Evolutionary conservation across 2,113 vertebrate species (phyloP), one percentile per base, ranked within the genome.

Genomic region (Siniperca chuatsi): DNA sequence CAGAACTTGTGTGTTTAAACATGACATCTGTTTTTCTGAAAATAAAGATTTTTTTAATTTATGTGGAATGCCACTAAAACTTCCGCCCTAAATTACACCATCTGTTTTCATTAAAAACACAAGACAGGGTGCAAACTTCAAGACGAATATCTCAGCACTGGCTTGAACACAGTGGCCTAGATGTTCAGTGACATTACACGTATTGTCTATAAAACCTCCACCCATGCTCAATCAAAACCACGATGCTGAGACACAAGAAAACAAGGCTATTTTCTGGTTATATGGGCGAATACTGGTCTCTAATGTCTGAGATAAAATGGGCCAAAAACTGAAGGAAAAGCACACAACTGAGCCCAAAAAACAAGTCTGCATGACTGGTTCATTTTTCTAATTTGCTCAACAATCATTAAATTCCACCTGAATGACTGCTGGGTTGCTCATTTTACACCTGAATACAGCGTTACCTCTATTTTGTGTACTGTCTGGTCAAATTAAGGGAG

Each of bases 351-450:
- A 42, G 3, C 29, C 46, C 21, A 62, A 33, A 66, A 48, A 35
- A 65, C 33, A 18, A 60, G 54, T 66, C 52, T 79, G 80, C 87
- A 78, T 79, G 84, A 79, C 75, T 87, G 70, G 42, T 64, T 89
- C 55, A 88, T 87, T 86, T 70, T 35, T 67, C 64, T 68, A 54
- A 90, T 90, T 86, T 81, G 21, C 48, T 66, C 54, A 71, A 52
- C 54, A 66, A 6, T 82, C 62, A 69, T 79, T 75, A 54, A 66
- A 64, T 80, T 88, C 60, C 42, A 37, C 72, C 64, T 78, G 73
- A 77, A 72, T 70, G 66, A 57, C 78, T 66, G 50, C 66, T 23
- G 60, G 35, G 58, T 60, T 71, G 79, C 29, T 82, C 35, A 60
- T 76, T 79, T 68, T 9, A 84, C 29, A 79, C 33, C 18, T 9